phyloP scores from a whole-genome alignment of 1,140 invertebrate species.

The Euura lappo region DNA sequence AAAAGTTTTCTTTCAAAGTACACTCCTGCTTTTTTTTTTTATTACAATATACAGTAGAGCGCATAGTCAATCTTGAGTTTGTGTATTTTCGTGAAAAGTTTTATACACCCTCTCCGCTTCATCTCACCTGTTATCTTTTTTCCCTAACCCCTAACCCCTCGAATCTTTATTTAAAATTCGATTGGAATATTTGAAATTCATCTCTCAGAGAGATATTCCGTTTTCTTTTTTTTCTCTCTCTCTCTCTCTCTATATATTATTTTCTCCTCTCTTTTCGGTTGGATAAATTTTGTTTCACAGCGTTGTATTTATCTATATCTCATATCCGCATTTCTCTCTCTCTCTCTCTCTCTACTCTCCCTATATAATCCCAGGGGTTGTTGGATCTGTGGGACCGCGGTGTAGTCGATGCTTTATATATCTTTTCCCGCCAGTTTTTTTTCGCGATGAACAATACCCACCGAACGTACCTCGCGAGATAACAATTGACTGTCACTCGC shows the following conservation, averaged over 20 bases:
- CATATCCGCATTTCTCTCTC: not conserved
- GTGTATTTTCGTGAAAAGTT: too few species aligned
- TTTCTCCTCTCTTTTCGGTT: not conserved
- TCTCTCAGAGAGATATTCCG: not conserved
- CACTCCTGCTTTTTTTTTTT: too few species aligned
- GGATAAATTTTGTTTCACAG: not conserved
- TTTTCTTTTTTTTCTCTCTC: not conserved
- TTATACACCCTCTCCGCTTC: too few species aligned
- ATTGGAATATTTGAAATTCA: too few species aligned
- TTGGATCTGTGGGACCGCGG: too few species aligned
- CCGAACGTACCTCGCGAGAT: slow-evolving; percentile 19
- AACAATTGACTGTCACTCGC: slow-evolving; percentile 35
- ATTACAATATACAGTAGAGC: too few species aligned
- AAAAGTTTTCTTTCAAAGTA: too few species aligned
- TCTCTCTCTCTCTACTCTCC: not conserved
- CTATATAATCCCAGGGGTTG: not conserved
- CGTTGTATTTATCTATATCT: not conserved
- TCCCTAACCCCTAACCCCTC: too few species aligned
- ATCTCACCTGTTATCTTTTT: too few species aligned
- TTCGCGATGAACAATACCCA: slow-evolving; percentile 30
- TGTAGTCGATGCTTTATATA: not conserved
- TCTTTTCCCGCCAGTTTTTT: not conserved
- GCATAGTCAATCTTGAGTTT: too few species aligned
- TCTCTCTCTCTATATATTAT: not conserved
- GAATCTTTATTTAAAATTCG: too few species aligned